Evolutionary conservation across 2,113 vertebrate species (phyloP).

Genomic region (Thermophis baileyi): DNA sequence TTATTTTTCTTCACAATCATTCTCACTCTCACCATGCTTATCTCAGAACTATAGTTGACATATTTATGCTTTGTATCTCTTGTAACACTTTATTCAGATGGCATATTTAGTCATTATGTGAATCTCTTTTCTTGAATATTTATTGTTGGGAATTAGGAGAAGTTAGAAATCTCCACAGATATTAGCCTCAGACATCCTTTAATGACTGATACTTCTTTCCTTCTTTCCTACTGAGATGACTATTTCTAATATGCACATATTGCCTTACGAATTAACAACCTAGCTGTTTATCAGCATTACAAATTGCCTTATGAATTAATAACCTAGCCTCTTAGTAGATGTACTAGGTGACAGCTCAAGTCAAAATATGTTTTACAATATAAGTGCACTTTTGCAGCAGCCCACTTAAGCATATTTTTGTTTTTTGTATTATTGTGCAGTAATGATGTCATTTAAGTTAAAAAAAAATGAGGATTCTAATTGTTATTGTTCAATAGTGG

Average conservation of each 20-base stretch:
- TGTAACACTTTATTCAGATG: background rate
- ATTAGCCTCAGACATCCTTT: background rate
- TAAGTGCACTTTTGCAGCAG: constrained; percentile 26
- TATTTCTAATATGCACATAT: background rate
- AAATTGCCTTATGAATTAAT: background rate
- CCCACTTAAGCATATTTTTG: constrained; percentile 40
- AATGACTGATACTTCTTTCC: background rate
- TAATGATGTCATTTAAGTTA: constrained; percentile 17
- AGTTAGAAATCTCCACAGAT: background rate
- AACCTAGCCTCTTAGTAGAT: constrained; percentile 1
- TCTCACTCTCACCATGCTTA: background rate
- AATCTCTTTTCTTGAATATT: background rate
- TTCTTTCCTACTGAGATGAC: background rate
- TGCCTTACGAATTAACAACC: constrained; percentile 7
- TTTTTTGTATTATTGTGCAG: constrained; percentile 20
- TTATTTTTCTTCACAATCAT: background rate
- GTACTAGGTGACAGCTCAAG: constrained; percentile 20
- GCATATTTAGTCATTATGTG: background rate
- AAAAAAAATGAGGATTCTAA: constrained; percentile 26
- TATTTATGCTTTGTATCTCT: background rate
- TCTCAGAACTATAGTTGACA: background rate
- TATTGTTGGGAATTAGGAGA: background rate
- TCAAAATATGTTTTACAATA: constrained; percentile 19
- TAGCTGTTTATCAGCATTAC: background rate
- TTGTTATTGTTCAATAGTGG: constrained; percentile 22